Evolutionary conservation across 2,888 invertebrate genomes (phyloP).

Genomic region (Pheosia tremula): DNA sequence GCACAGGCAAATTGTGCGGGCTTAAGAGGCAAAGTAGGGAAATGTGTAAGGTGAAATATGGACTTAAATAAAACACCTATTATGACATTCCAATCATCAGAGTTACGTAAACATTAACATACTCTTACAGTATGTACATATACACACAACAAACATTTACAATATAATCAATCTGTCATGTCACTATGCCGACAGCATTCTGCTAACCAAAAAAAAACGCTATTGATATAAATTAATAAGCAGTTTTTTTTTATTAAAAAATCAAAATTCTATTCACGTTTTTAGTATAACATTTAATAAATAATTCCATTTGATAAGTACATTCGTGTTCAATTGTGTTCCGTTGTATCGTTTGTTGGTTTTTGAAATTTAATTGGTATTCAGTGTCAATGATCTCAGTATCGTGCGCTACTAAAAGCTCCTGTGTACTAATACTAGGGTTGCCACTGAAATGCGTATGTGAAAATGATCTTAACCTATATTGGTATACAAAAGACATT

Average conservation of each 20-base stretch:
- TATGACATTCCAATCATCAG: background rate
- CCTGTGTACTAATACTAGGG: constrained; percentile 2
- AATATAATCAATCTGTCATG: background rate
- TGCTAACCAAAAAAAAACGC: background rate
- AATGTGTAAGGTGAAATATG: no score
- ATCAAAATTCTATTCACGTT: background rate
- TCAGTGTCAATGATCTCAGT: constrained; percentile 47
- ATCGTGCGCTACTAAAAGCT: constrained; percentile 6
- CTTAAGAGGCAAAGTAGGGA: no score
- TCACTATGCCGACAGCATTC: background rate
- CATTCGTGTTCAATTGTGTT: constrained; percentile 31
- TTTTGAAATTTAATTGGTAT: constrained; percentile 50
- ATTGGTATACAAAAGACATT: no score
- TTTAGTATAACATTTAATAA: constrained; percentile 8
- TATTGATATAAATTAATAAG: background rate
- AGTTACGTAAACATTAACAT: background rate
- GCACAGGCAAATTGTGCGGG: no score
- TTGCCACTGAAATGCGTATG: background rate
- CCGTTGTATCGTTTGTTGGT: constrained; percentile 39
- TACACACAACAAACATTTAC: background rate
- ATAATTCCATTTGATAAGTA: constrained; percentile 24
- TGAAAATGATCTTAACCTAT: no score
- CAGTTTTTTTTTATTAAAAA: background rate
- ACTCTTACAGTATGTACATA: background rate
- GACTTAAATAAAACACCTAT: background rate